Percentiles rank a stretch among this genome's conserved stretches.
These are phyloP conservation scores for Hypena proboscidalis DNA, from an alignment of 2,888 invertebrate genomes.

Conservation along the genomic window DNA sequence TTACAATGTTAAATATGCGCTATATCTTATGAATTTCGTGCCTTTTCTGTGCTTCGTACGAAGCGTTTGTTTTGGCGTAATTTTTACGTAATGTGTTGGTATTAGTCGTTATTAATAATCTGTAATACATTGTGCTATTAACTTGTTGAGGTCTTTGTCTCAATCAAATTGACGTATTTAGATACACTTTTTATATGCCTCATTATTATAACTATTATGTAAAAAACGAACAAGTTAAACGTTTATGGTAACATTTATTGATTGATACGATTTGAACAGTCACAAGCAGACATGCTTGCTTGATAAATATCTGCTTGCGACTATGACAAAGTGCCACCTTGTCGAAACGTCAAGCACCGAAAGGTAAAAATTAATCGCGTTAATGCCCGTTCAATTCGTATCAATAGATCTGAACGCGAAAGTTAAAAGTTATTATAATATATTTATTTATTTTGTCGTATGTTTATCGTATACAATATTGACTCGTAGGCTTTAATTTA, in stretches of 20 bases:
- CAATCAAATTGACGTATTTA: conserved; percentile 43
- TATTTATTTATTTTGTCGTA: conserved; percentile 39
- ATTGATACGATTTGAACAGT: too few species aligned
- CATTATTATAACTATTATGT: conserved; percentile 18
- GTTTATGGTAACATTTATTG: too few species aligned
- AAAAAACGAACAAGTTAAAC: conserved; percentile 23
- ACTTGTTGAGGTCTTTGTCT: conserved; percentile 39
- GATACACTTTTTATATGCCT: conserved; percentile 20
- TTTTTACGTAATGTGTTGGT: conserved; percentile 48
- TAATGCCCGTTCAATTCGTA: too few species aligned
- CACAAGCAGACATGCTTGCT: too few species aligned
- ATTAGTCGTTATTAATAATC: conserved; percentile 40
- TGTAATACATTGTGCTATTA: conserved; percentile 29
- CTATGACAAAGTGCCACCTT: too few species aligned
- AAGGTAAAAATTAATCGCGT: too few species aligned
- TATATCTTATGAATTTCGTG: conserved; percentile 83
- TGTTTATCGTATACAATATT: conserved; percentile 33
- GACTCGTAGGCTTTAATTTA: conserved; percentile 43
- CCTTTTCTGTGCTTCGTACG: conserved; percentile 74
- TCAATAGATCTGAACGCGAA: too few species aligned
- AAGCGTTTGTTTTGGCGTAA: conserved; percentile 69
- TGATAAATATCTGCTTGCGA: too few species aligned
- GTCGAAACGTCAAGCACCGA: too few species aligned
- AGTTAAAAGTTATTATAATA: too few species aligned
- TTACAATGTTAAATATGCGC: conserved; percentile 55